Base-by-base conservation (phyloP, 2,888 invertebrate genomes). In the Chesias legatella region DNA sequence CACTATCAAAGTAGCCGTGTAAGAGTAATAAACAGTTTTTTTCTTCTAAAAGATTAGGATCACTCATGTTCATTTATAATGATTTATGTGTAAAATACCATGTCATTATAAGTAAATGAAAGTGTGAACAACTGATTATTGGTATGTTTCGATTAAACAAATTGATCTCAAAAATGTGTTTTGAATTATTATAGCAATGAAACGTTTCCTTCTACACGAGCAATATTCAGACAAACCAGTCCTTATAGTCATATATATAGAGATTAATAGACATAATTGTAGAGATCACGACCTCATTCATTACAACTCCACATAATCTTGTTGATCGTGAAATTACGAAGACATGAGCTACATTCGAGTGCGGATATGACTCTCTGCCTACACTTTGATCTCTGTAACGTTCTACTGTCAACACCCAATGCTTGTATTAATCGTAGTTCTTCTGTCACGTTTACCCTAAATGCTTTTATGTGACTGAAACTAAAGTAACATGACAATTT, bases 241-340 rank as follows among this genome's bases (percentile, higher is more conserved):
- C 28, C 34, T 44, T 52, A 48, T 43, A 28, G 20, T 10, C 11
- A 29, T 27, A 30, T 11, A 37, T 48, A 48, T 51, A 54, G 45
- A 51, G 44, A 47, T 48, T 57, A 56, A 60, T 58, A 50, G 48
- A 53, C 59, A 53, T 70, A 71, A 70, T 67, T 68, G 55, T 60
- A 65, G 70, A 73, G 73, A n/a, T 73, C 73, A 58, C 73, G 79
- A 82, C 79, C 79, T 75, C 73, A 77, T 78, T 83, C 75, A 79
- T 56, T 5, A 17, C 13, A 17, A 17, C 3, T 17, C n/a, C n/a
- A n/a, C 13, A 67, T 80, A 79, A 79, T 75, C 74, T 69, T 64
- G 64, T 64, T 78, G 77, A 79, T 83, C 68, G 70, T 73, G 56
- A 69, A 73, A 76, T 75, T 75, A 77, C 65, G 63, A 66, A 72